Evolutionary conservation across 2,888 invertebrate species (phyloP), one percentile per base, ranked within the genome.

Genomic region (Eupeodes luniger): DNA sequence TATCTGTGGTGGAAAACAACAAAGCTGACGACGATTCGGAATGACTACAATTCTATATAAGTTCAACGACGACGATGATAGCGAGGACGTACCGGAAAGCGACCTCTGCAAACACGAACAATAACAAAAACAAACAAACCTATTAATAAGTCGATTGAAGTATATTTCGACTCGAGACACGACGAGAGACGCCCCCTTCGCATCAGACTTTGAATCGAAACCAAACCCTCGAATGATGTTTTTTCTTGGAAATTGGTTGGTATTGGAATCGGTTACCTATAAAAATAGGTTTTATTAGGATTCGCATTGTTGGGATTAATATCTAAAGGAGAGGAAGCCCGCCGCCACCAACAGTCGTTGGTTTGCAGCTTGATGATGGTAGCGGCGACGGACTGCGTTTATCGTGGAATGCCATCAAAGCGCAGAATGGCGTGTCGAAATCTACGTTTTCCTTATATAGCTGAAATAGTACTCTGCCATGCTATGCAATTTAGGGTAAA

Each of bases 81-180:
- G 53, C 44, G 51, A 44, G 62, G 70, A 27, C 34, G 51, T n/a
- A 44, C 40, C 70, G 79, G 55, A 77, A 72, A 75, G 16, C 78
- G 77, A 77, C 81, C 84, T 75, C 81, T 61, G 47, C 78, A 81
- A 84, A 78, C 78, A 88, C 55, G 62, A 78, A 51, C 81, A 81
- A 85, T 85, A 81, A 85, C 78, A 88, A 84, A 88, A 88, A 84
- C 88, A 88, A 88, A 88, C 88, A 88, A 85, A 88, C 84, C 88
- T 85, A 88, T 88, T 88, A 88, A 88, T 88, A 88, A 88, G 88
- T 88, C 88, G 87, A 88, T 81, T 84, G 87, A 81, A 59, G 66
- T 49, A 47, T 59, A 74, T 64, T 81, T 64, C 62, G 77, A 81
- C 77, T 64, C 62, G 77, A 81, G 87, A 84, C 86, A 74, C 44